Percentiles rank a stretch among this genome's conserved stretches.
Conservation (phyloP, 2,113 vertebrate species). For the Prolemur simus region DNA sequence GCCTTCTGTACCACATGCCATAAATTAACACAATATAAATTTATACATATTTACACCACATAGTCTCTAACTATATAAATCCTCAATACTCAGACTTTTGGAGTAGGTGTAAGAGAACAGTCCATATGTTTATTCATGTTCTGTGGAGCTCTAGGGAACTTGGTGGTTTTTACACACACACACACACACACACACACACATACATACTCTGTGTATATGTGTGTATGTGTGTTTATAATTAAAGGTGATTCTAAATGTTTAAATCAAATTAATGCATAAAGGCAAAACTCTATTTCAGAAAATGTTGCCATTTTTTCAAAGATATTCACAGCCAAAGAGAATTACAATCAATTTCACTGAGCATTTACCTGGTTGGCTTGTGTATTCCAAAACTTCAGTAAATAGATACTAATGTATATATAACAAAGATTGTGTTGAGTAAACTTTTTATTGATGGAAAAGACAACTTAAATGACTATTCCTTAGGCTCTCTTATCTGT, state of each 20-base stretch:
- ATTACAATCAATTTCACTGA: constrained; percentile 36
- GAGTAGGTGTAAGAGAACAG: constrained; percentile 87
- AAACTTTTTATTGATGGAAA: constrained; percentile 12
- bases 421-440: not conserved
- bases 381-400: constrained; percentile 13
- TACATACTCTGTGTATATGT: not conserved
- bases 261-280: constrained; percentile 47
- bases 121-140: constrained; percentile 87
- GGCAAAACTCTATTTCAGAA: constrained; percentile 54
- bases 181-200: constrained; percentile 44
- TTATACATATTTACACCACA: constrained; percentile 89
- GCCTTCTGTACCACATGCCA: constrained; percentile 88
- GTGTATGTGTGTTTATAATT: not conserved
- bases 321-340: constrained; percentile 10
- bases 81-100: constrained; percentile 85
- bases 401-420: not conserved
- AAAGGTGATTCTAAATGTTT: constrained; percentile 61
- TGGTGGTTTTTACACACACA: constrained; percentile 72
- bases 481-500: not conserved
- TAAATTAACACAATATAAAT: constrained; percentile 91
- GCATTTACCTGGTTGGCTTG: constrained; percentile 41
- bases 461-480: not conserved
- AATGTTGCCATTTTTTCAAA: constrained; percentile 30
- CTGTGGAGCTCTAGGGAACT: constrained; percentile 83
- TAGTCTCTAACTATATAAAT: constrained; percentile 88